Conservation (phyloP, 2,797 vertebrate genomes). For the Cottoperca gobio region DNA sequence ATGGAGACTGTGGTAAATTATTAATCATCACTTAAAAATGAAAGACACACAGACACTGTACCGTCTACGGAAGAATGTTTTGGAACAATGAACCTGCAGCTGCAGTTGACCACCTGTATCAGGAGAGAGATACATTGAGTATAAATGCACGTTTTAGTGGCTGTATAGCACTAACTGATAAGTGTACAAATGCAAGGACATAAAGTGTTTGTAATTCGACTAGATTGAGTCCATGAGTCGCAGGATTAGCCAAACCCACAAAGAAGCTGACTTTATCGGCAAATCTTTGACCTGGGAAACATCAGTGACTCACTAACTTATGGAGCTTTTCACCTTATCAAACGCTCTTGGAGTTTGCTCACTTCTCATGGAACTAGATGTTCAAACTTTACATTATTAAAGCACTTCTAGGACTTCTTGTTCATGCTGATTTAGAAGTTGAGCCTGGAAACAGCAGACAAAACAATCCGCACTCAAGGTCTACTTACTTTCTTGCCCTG, state of each 20-base stretch:
- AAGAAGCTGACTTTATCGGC: background rate
- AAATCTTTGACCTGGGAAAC: background rate
- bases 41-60: conserved; percentile 45
- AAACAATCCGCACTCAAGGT: background rate
- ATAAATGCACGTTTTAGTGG: background rate
- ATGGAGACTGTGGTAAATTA: conserved; percentile 77
- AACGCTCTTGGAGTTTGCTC: background rate
- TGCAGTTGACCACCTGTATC: conserved; percentile 26
- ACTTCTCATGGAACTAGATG: background rate
- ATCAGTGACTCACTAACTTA: background rate
- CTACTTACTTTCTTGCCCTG: background rate
- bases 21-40: conserved; percentile 71
- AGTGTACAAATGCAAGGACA: background rate
- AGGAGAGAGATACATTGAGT: background rate
- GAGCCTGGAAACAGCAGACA: background rate
- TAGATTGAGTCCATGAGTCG: background rate
- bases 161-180: background rate
- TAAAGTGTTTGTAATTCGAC: background rate
- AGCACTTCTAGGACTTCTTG: background rate
- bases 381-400: background rate
- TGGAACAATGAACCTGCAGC: conserved; percentile 52
- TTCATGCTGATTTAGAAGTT: background rate
- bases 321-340: background rate
- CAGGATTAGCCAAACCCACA: background rate
- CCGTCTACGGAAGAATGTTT: conserved; percentile 35